Conservation (phyloP, 92 coral and sea anemone genomes). For the Porites cylindrica region DNA sequence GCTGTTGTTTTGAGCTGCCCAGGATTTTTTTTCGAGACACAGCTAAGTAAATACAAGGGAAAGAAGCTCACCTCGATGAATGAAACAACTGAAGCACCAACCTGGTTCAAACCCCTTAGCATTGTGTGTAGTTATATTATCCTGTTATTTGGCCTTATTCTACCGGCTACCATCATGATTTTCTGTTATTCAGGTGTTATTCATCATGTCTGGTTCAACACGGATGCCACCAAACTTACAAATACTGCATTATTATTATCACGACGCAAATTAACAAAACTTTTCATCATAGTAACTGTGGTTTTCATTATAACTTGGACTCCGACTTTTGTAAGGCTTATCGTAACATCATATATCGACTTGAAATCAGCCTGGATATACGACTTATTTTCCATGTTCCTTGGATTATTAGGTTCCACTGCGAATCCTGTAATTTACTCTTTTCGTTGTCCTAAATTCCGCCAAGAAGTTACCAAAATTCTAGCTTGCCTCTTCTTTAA, state of each 20-base stretch:
- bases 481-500: neutral
- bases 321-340: slow-evolving; percentile 18
- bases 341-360: neutral
- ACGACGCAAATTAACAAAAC: slow-evolving; percentile 65
- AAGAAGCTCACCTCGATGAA: neutral
- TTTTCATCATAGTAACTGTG: slow-evolving; percentile 32
- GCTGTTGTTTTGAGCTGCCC: neutral
- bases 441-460: slow-evolving; percentile 20
- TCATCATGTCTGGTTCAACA: slow-evolving; percentile 47
- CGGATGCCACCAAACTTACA: slow-evolving; percentile 13
- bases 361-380: neutral
- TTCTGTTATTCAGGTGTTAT: slow-evolving; percentile 37
- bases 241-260: slow-evolving; percentile 53
- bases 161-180: slow-evolving; percentile 28
- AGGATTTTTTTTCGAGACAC: neutral
- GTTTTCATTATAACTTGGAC: slow-evolving; percentile 50
- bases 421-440: slow-evolving; percentile 45
- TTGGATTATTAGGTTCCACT: slow-evolving; percentile 37
- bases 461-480: slow-evolving; percentile 9
- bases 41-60: neutral
- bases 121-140: neutral
- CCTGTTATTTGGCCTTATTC: slow-evolving; percentile 21
- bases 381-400: neutral
- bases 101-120: neutral
- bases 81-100: neutral